phyloP scores from a whole-genome alignment of 2,888 invertebrate genomes.

The Cephus sareptanus region DNA sequence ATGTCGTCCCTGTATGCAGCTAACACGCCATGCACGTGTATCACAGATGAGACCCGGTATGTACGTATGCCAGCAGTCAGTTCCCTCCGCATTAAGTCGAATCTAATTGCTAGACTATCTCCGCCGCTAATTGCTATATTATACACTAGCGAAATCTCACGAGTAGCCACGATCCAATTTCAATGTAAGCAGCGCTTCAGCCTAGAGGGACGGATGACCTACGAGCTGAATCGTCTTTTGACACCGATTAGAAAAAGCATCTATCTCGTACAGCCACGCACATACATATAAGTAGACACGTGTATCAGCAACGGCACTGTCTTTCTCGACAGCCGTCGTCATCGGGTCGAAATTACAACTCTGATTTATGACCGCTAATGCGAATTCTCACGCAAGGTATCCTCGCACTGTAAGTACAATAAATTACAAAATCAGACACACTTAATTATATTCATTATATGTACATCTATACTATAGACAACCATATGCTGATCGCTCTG shows the following conservation, averaged over 20 bases:
- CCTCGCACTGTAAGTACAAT: not conserved
- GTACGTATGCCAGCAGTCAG: not conserved
- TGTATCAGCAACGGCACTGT: not conserved
- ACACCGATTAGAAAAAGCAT: not conserved
- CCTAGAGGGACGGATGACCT: not conserved
- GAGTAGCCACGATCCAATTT: not conserved
- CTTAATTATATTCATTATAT: not conserved
- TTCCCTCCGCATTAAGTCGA: not conserved
- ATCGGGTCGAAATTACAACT: not conserved
- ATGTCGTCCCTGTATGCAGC: not conserved
- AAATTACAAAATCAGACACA: not conserved
- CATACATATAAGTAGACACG: not conserved
- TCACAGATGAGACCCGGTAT: not conserved
- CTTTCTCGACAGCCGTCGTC: not conserved
- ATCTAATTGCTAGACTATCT: not conserved
- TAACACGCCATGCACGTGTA: not conserved
- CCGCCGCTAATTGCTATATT: not conserved
- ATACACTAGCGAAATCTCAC: not conserved
- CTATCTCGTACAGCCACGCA: not conserved
- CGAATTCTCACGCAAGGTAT: not conserved
- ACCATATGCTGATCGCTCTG: not conserved
- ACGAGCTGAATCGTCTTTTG: not conserved
- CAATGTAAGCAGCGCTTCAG: not conserved
- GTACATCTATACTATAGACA: not conserved
- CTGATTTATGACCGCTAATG: not conserved